Conservation (phyloP, 2,888 invertebrate genomes). For the Nomada ferruginata region DNA sequence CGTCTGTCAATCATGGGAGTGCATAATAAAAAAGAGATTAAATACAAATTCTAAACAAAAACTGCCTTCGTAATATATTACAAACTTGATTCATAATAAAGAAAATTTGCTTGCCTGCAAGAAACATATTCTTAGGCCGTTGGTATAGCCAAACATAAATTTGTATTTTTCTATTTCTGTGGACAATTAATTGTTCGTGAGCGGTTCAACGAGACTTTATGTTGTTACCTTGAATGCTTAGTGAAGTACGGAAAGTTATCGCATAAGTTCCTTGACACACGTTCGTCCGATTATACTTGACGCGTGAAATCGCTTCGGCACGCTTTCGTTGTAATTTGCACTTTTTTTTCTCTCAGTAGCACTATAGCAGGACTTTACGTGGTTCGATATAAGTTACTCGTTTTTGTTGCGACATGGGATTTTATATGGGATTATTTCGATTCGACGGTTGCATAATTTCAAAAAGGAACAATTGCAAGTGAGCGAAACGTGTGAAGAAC, state of each 20-base stretch:
- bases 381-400: neutral
- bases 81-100: neutral
- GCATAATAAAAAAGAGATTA: no score
- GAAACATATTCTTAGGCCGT: neutral
- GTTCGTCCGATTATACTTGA: neutral
- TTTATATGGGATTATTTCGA: neutral
- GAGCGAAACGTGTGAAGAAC: neutral
- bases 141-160: neutral
- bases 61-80: neutral
- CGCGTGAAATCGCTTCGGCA: neutral
- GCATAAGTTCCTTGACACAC: constrained; percentile 10
- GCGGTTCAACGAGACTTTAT: constrained; percentile 7
- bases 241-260: constrained; percentile 12
- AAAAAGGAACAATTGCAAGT: neutral
- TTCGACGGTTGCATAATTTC: neutral
- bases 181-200: constrained; percentile 2
- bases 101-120: neutral
- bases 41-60: neutral
- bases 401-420: neutral
- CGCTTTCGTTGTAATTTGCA: neutral
- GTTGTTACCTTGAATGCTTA: constrained; percentile 39
- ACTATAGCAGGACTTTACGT: neutral
- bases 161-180: constrained; percentile 10
- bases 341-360: neutral
- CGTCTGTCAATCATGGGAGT: neutral